Base-by-base conservation (phyloP, 2,797 vertebrate species). In the Natrix natrix region DNA sequence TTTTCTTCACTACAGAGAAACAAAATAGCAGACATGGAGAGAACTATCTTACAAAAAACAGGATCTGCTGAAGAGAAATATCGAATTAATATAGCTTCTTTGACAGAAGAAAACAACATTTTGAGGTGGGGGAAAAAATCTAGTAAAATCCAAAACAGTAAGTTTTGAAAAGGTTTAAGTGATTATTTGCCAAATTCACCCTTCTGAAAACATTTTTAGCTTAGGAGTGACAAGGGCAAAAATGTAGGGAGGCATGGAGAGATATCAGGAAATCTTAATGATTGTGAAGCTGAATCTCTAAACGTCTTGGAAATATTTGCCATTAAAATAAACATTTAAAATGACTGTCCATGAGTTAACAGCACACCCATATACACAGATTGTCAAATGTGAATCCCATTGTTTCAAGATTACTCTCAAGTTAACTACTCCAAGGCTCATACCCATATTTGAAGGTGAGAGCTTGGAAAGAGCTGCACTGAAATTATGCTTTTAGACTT, bases 81-180 rank as follows among this genome's bases (percentile, higher is more conserved):
- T 88, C 95, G 95, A 43, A 28, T 91, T 32, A 94, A 93, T 63
- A 93, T 96, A 24, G 90, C 96, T 48, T 55, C 32, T 66, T 86
- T 97, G 63, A 92, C 90, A 13, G 95, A 96, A 57, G 97, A 97
- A 92, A 98, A 97, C 48, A 48, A 52, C 28, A 8, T 69, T 28
- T 93, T 97, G 69, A 97, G 96, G 97, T 97, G 92, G 8, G 93
- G 52, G 24, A 56, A 43, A 26, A 54, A 37, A 13, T 56, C 52
- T 86, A 22, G 28, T 59, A 43, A 93, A 20, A 14, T 22, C 32
- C 52, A 52, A 3, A 48, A 48, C 2, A 32, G 20, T 60, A 32
- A 43, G 16, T 54, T 37, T 24, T 32, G 43, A 69, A 52, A 56
- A 17, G 5, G 16, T 26, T 55, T 66, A 56, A 16, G 6, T 14